Base-by-base conservation (phyloP, 53 echinoderm and acorn worm species). In the Astropecten irregularis region DNA sequence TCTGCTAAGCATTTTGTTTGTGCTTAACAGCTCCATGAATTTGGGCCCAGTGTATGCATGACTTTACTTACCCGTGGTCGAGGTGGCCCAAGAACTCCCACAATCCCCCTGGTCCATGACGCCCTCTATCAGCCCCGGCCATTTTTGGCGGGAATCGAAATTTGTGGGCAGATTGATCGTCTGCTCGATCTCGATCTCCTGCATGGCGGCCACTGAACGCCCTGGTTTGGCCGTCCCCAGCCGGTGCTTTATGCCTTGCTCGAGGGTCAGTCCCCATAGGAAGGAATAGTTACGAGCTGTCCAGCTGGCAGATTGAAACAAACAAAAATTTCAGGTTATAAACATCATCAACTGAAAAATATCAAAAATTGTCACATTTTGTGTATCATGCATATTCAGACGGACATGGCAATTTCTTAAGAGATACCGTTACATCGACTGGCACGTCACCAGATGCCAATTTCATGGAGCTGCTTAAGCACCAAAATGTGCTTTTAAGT, bases 31-130 rank as follows among this genome's bases (percentile, higher is more conserved):
- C n/a, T n/a, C n/a, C n/a, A n/a, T n/a, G n/a, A n/a, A n/a, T n/a
- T n/a, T n/a, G n/a, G n/a, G n/a, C n/a, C n/a, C n/a, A n/a, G n/a
- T n/a, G n/a, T n/a, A n/a, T n/a, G n/a, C n/a, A n/a, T n/a, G 42
- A 42, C 42, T 6, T 42, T 11, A 72, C 77, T 85, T 66, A 95
- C 95, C 85, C 8, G 88, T 72, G 14, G 95, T 95, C n/a, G 95
- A 95, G 26, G 90, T 69, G 27, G 95, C 95, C 95, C 95, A 95
- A 1, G 95, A 95, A 34, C 90, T 90, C 18, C 95, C 95, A 68
- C 95, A 95, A 56, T 90, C 68, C 18, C 95, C 95, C 71, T 95
- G 95, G 77, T 95, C 95, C 49, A 77, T 58, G 2, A 92, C 88
- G 42, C 68, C 90, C 81, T 84, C 92, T 32, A 95, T 88, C 50